phyloP scores from a whole-genome alignment of 2,797 vertebrate genomes.

The Threskiornis aethiopicus region DNA sequence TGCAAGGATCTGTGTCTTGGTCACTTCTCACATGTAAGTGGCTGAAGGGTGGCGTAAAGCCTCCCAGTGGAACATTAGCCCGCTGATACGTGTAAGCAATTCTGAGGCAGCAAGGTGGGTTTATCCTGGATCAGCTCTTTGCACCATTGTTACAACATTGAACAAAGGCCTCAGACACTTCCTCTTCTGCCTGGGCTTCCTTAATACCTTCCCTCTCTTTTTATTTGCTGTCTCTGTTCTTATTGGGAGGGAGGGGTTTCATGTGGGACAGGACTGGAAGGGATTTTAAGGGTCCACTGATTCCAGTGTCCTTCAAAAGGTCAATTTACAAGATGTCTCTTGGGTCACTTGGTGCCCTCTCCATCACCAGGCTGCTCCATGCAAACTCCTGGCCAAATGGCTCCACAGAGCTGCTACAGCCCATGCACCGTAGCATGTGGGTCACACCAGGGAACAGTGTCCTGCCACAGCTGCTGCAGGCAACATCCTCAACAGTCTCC shows the following conservation, averaged over 20 bases:
- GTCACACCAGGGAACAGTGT: background rate
- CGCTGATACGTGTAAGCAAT: background rate
- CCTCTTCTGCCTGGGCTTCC: background rate
- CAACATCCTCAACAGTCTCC: fast-evolving
- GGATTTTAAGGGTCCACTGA: background rate
- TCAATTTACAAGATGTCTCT: background rate
- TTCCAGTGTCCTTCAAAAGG: background rate
- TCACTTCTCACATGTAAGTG: background rate
- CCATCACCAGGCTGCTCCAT: background rate
- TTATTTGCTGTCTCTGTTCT: background rate
- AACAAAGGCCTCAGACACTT: background rate
- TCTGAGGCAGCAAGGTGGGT: background rate
- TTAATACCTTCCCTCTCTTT: background rate
- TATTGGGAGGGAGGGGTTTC: background rate
- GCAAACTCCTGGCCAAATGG: background rate
- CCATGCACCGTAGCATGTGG: fast-evolving
- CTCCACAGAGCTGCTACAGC: background rate
- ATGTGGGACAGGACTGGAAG: background rate
- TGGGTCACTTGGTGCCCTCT: background rate
- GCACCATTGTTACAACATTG: background rate
- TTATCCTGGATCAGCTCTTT: background rate
- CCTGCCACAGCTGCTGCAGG: background rate
- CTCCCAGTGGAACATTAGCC: background rate
- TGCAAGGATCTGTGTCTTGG: background rate
- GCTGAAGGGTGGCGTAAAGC: background rate